Conservation (phyloP, 2,888 invertebrate genomes). For the Tetragonisca angustula region DNA sequence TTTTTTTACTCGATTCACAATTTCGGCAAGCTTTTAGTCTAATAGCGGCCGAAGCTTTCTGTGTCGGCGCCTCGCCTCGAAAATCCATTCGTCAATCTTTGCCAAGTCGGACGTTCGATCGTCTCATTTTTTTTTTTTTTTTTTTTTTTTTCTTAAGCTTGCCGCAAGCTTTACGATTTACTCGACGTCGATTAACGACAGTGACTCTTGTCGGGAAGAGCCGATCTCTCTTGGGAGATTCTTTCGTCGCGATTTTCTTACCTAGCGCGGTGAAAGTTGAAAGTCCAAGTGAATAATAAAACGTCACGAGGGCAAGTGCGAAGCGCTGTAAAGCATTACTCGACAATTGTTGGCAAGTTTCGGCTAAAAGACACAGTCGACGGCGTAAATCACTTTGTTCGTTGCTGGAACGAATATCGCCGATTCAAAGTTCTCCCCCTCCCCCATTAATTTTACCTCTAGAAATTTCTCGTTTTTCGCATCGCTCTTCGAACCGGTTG, state of each 20-base stretch:
- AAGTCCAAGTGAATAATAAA: slow-evolving; percentile 41
- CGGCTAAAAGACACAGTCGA: slow-evolving; percentile 28
- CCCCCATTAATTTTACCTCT: slow-evolving; percentile 20
- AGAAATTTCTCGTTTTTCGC: background rate
- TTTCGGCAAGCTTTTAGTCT: slow-evolving; percentile 37
- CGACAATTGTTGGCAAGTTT: slow-evolving; percentile 37
- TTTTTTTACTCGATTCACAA: slow-evolving; percentile 39
- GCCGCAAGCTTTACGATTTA: background rate
- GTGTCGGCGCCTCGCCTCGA: background rate
- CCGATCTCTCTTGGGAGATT: background rate
- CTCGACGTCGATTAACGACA: no score
- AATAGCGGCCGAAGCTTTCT: background rate
- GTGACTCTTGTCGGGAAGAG: no score
- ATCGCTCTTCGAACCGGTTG: background rate
- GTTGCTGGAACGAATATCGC: slow-evolving; percentile 28
- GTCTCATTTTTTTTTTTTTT: background rate
- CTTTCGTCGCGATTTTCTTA: background rate
- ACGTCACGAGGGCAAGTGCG: slow-evolving; percentile 36
- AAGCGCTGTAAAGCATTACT: slow-evolving; percentile 50
- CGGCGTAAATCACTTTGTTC: slow-evolving; percentile 45
- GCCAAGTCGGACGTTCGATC: no score
- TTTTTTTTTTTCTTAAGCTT: background rate
- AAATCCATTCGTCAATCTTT: background rate
- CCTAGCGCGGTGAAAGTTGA: slow-evolving; percentile 6
- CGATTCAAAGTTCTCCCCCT: background rate